Evolutionary conservation across 2,797 vertebrate genomes (phyloP).

Genomic region (Dendrocincla tyrannina): DNA sequence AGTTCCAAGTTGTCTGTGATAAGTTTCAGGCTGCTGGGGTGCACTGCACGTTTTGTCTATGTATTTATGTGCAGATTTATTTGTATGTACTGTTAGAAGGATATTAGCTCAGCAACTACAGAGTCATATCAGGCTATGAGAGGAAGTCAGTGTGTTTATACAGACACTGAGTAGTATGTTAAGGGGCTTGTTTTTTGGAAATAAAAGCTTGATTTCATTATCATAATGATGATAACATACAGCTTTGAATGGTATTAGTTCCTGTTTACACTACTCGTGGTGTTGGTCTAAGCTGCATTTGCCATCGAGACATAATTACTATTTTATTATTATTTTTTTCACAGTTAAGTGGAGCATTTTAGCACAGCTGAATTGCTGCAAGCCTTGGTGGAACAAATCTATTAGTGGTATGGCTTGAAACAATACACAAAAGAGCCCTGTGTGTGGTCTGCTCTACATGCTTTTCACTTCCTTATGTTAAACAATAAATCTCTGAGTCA

Average conservation of each 20-base stretch:
- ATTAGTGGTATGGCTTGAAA: conserved; percentile 82
- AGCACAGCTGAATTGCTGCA: conserved; percentile 80
- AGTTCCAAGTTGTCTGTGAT: background rate
- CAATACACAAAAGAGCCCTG: conserved; percentile 82
- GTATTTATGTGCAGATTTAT: background rate
- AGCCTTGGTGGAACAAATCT: conserved; percentile 82
- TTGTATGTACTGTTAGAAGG: background rate
- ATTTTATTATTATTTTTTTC: conserved; percentile 82
- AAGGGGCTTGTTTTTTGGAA: conserved; percentile 57
- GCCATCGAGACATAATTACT: conserved; percentile 78
- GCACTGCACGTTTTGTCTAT: background rate
- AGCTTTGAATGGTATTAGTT: conserved; percentile 65
- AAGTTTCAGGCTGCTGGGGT: background rate
- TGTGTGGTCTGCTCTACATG: conserved; percentile 80
- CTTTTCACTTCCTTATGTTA: conserved; percentile 80
- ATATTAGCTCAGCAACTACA: conserved; percentile 33
- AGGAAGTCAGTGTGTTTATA: background rate
- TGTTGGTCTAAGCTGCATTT: conserved; percentile 71
- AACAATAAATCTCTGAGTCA: conserved; percentile 84
- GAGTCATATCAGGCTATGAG: background rate
- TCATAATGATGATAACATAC: conserved; percentile 51
- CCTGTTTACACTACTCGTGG: conserved; percentile 74
- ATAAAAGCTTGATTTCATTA: conserved; percentile 72
- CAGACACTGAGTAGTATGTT: conserved; percentile 18
- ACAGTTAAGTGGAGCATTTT: conserved; percentile 83